These are phyloP conservation scores for Litocranius walleri DNA, from an alignment of 2,113 vertebrate species.

Conservation along the genomic window DNA sequence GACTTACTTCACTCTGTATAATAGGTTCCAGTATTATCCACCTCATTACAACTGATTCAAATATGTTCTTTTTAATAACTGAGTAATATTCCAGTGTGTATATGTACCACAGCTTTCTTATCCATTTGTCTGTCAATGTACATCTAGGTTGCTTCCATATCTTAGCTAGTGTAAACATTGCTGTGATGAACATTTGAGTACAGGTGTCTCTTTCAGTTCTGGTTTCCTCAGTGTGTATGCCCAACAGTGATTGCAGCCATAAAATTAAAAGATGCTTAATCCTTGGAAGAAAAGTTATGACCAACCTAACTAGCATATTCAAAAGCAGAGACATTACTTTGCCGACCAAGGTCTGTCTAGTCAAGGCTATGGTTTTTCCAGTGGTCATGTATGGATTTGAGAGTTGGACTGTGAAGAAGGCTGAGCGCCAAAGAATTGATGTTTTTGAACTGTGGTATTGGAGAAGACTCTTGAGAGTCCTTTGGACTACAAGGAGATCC, in stretches of 20 bases:
- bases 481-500: too few species aligned
- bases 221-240: not conserved
- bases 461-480: too few species aligned
- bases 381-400: too few species aligned
- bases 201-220: not conserved
- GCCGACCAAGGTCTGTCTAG: too few species aligned
- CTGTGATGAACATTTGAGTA: not conserved
- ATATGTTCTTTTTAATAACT: not conserved
- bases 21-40: not conserved
- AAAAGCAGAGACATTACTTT: too few species aligned
- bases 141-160: not conserved
- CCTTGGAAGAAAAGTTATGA: too few species aligned
- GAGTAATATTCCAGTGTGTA: not conserved
- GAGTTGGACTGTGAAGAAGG: too few species aligned
- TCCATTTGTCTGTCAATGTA: not conserved
- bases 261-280: too few species aligned
- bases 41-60: not conserved
- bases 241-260: not conserved
- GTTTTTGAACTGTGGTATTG: too few species aligned
- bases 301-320: too few species aligned
- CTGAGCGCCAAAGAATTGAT: too few species aligned
- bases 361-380: too few species aligned
- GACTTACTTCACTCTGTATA: not conserved
- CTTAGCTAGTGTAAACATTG: not conserved
- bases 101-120: not conserved